Evolutionary conservation across 2,888 invertebrate species (phyloP).

Genomic region (Eugnorisma glareosa): DNA sequence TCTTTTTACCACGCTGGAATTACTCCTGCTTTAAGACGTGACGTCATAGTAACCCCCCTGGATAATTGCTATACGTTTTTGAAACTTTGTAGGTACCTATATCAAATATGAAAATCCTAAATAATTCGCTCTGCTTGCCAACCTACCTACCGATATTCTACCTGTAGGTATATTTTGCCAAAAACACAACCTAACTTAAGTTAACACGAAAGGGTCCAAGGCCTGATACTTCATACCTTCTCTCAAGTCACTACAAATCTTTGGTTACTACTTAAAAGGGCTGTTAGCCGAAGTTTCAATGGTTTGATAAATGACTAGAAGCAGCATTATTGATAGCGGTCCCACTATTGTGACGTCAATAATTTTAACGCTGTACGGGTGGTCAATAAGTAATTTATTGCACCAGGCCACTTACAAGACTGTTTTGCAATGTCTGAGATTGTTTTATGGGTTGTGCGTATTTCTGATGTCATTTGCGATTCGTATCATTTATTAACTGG

Average conservation of each 20-base stretch:
- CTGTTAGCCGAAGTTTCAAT: slow-evolving; percentile 8
- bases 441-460: slow-evolving; percentile 42
- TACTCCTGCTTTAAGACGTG: no score
- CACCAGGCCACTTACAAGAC: slow-evolving; percentile 36
- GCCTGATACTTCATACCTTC: background rate
- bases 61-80: background rate
- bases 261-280: slow-evolving; percentile 24
- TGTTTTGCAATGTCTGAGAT: slow-evolving; percentile 33
- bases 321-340: slow-evolving; percentile 29
- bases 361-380: slow-evolving; percentile 43
- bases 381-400: slow-evolving; percentile 54
- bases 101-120: background rate
- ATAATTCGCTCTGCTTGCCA: background rate
- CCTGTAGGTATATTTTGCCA: background rate
- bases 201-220: background rate
- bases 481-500: slow-evolving; percentile 36
- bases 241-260: background rate
- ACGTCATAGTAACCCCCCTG: no score
- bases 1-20: no score
- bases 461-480: slow-evolving; percentile 52
- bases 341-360: slow-evolving; percentile 38
- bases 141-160: background rate
- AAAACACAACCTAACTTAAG: background rate
- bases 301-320: slow-evolving; percentile 24
- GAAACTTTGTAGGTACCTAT: background rate